phyloP scores from a whole-genome alignment of 2,888 invertebrate species.

The Lamellibrachia columna region DNA sequence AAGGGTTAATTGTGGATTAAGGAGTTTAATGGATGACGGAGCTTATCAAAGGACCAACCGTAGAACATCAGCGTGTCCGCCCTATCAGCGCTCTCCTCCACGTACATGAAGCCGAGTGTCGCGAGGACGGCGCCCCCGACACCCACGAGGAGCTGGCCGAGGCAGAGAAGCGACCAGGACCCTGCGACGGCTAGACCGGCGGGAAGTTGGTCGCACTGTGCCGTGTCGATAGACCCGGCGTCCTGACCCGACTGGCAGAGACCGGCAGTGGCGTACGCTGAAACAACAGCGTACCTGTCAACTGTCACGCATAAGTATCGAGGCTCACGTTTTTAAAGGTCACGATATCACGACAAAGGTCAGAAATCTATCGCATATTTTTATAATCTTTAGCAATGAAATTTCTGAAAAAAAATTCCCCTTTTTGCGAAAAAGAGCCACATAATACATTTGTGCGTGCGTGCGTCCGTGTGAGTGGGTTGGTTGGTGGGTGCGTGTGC shows the following conservation, averaged over 20 bases:
- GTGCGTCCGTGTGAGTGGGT: no score
- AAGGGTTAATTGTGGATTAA: no score
- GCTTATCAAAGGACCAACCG: constrained; percentile 24
- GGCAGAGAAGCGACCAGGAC: constrained; percentile 25
- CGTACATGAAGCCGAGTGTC: constrained; percentile 34
- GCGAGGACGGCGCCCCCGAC: constrained; percentile 31
- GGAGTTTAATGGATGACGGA: no score
- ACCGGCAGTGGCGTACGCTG: neutral
- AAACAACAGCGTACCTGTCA: neutral
- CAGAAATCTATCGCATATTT: no score
- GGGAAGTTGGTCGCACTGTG: neutral
- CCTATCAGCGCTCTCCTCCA: constrained; percentile 29
- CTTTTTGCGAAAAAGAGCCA: no score
- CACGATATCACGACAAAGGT: no score
- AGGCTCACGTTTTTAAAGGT: no score
- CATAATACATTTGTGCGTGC: no score
- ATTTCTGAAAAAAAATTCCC: no score
- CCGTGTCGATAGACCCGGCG: neutral
- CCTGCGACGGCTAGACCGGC: neutral
- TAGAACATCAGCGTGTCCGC: constrained; percentile 29
- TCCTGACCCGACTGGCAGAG: neutral
- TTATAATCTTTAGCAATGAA: no score
- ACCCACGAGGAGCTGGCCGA: constrained; percentile 33
- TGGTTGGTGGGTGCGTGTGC: no score
- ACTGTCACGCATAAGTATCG: no score